Evolutionary conservation across 2,797 vertebrate genomes (phyloP), one percentile per base, ranked within the genome.

Genomic region (Nothura maculosa): DNA sequence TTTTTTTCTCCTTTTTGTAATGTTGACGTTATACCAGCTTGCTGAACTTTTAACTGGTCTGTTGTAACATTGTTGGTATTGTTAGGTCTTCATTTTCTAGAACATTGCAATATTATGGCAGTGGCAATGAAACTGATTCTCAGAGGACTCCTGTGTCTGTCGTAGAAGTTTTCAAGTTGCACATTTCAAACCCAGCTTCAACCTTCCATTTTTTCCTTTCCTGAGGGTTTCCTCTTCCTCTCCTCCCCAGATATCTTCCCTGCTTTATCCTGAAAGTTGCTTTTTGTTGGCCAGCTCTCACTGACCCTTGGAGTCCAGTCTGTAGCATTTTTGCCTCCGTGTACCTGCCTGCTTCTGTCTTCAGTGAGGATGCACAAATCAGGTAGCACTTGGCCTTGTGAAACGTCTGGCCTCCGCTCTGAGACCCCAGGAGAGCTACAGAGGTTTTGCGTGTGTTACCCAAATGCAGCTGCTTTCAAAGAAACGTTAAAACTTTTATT

Each of bases 161-260:
- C 54, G 77, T 81, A 48, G 66, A 79, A 47, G 67, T 70, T 86
- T 81, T 92, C 58, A 87, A 90, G 87, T 94, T 92, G 89, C 94
- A 92, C 93, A 94, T 93, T 95, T 96, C 85, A 92, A 79, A 80
- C 55, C 18, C 82, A 85, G 82, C 76, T 77, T 92, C 92, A 92
- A 55, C 72, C 70, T 86, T 60, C 67, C 32, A 81, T 86, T 57
- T 32, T 95, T 64, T 68, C 75, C 90, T 76, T 81, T 63, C 81
- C 87, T 83, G 40, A 24, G 12, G 5, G 12, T 13, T 48, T 13
- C 12, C 47, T 24, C 47, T 4, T 48, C 47, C 24, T 25, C 22
- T 48, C 47, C 47, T 43, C 40, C 20, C 22, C 18, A 68, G 55
- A 60, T 85, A 57, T 43, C 30, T 86, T 83, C 22, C 42, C 45